Percentiles rank a stretch among this genome's conserved stretches.
These are phyloP conservation scores for Nyleta sp. DNA, from an alignment of 2,888 invertebrate genomes.

Conservation along the genomic window DNA sequence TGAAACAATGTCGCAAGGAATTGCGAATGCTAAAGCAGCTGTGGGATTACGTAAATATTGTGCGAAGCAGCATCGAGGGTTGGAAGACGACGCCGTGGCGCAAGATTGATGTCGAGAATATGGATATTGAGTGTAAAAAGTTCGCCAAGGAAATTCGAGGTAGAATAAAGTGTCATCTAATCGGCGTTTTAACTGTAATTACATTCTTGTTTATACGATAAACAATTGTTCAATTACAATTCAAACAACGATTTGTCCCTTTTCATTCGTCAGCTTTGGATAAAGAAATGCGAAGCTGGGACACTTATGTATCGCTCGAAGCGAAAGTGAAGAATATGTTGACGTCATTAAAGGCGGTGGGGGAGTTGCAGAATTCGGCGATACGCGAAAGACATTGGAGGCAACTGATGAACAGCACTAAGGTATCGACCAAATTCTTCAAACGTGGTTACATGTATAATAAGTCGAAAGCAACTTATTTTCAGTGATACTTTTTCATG, in stretches of 20 bases:
- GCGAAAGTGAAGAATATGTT: slow-evolving; percentile 98
- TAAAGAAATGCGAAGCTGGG: slow-evolving; percentile 98
- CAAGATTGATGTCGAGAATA: slow-evolving; percentile 98
- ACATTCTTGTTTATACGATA: too few species aligned
- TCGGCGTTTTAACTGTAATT: too few species aligned
- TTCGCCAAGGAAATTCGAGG: slow-evolving; percentile 96
- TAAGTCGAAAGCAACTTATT: slow-evolving; percentile 11
- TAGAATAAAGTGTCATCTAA: slow-evolving; percentile 67
- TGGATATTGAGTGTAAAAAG: slow-evolving; percentile 99
- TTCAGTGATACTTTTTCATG: not conserved
- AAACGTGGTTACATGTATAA: slow-evolving; percentile 46
- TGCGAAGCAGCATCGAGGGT: slow-evolving; percentile 95
- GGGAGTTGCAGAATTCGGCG: slow-evolving; percentile 97
- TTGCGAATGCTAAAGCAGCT: slow-evolving; percentile 95
- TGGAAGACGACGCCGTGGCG: slow-evolving; percentile 99
- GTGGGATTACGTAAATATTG: slow-evolving; percentile 97
- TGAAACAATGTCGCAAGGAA: slow-evolving; percentile 96
- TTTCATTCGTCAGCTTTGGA: slow-evolving; percentile 86
- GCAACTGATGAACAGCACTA: slow-evolving; percentile 97
- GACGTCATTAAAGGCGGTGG: slow-evolving; percentile 96
- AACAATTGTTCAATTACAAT: too few species aligned
- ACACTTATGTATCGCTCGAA: slow-evolving; percentile 94
- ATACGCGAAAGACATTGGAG: slow-evolving; percentile 98
- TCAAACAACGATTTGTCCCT: too few species aligned
- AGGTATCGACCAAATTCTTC: slow-evolving; percentile 85